Base-by-base conservation (phyloP, 1,140 invertebrate species). In the Hyposmocoma kahamanoa region DNA sequence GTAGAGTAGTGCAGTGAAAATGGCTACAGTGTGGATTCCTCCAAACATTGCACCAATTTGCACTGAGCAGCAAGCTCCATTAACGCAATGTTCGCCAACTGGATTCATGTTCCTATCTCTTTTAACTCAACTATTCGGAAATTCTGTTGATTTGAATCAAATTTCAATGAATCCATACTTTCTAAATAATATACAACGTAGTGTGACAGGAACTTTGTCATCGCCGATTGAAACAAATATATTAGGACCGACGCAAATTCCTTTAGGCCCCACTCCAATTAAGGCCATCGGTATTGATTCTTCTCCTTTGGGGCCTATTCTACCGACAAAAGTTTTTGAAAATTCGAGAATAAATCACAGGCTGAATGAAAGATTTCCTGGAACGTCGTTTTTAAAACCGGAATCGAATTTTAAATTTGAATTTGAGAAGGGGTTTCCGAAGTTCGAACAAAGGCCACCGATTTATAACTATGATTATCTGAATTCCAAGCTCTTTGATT, bases 91-190 rank as follows among this genome's bases (percentile, higher is more conserved):
- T 56, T 86, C 88, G 1, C 79, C 88, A 5, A 76, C 84, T 1
- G 86, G 87, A 1, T 84, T 89, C 24, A 69, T 91, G 68, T 91
- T 89, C 55, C 56, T 92, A 3, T 73, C 87, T 3, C 63, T 92
- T 18, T 50, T 91, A 1, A 70, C 87, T 0, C 84, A 83, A 17
- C 58, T 91, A 0, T 90, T 91, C 48, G 88, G 90, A 1, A 67
- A 84, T 9, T 89, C 89, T 0, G 43, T 62, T 1, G 74, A 82
- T 22, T 21, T n/a, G n/a, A n/a, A n/a, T n/a, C n/a, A n/a, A n/a
- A n/a, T n/a, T n/a, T n/a, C n/a, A n/a, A n/a, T n/a, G n/a, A n/a
- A n/a, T n/a, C n/a, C n/a, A n/a, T n/a, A n/a, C n/a, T n/a, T n/a
- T n/a, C n/a, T n/a, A n/a, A n/a, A n/a, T n/a, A n/a, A n/a, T n/a